Evolutionary conservation across 2,888 invertebrate genomes (phyloP).

Genomic region (Meandrusa payeni): DNA sequence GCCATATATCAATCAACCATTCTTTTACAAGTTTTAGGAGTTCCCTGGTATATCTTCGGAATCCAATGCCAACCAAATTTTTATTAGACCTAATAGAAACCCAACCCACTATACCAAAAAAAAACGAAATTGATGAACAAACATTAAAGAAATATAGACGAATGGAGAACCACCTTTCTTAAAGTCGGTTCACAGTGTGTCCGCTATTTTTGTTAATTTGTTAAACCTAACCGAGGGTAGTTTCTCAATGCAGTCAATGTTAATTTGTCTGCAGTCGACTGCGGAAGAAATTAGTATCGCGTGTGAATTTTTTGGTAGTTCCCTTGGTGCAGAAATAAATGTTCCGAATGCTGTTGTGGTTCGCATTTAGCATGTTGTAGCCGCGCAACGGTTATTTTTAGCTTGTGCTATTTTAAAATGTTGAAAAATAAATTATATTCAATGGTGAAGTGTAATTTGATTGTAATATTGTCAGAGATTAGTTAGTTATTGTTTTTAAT

Average conservation of each 20-base stretch:
- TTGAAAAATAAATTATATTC: not conserved
- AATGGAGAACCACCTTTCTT: no score
- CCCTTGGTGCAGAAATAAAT: constrained; percentile 17
- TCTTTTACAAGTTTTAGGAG: no score
- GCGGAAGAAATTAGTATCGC: constrained; percentile 19
- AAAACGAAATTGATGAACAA: no score
- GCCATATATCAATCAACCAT: no score
- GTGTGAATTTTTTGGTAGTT: constrained; percentile 18
- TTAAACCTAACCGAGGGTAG: not conserved
- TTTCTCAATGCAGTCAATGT: constrained; percentile 22
- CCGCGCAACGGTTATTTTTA: constrained; percentile 19
- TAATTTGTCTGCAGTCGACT: constrained; percentile 21
- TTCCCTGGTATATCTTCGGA: no score
- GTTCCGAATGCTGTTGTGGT: constrained; percentile 20
- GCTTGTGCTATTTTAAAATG: constrained; percentile 14
- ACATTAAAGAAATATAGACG: no score
- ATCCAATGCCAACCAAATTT: no score
- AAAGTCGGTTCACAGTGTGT: no score
- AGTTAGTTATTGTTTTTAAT: no score
- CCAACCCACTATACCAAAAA: no score
- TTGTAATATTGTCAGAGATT: not conserved
- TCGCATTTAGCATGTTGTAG: constrained; percentile 20
- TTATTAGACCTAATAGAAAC: no score
- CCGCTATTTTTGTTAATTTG: no score
- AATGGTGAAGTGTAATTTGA: not conserved